Conservation (phyloP, 2,113 vertebrate species). For the Orthonyx spaldingii region DNA sequence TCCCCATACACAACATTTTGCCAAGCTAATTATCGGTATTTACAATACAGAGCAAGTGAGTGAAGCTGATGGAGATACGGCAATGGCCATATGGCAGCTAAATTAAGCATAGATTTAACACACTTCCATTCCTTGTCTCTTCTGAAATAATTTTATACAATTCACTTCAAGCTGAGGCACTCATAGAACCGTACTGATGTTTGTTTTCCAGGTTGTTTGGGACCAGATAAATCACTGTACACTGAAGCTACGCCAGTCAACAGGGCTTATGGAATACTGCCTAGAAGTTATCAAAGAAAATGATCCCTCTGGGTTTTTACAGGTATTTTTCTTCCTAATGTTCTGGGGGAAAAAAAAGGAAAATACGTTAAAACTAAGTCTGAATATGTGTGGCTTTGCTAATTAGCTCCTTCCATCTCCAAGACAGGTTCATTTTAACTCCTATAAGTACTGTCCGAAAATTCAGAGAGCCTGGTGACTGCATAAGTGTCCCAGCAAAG, state of each 20-base stretch:
- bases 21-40: constrained; percentile 55
- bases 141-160: neutral
- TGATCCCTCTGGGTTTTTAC: constrained; percentile 92
- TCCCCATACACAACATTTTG: constrained; percentile 6
- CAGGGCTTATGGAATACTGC: constrained; percentile 96
- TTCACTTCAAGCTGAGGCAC: neutral
- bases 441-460: neutral
- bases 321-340: constrained; percentile 71
- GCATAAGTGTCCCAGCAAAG: neutral
- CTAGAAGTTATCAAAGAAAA: constrained; percentile 97
- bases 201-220: constrained; percentile 85
- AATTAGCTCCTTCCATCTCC: neutral
- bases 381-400: neutral
- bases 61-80: constrained; percentile 12
- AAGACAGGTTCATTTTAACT: neutral
- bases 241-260: constrained; percentile 96
- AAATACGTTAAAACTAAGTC: neutral
- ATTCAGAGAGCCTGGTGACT: neutral
- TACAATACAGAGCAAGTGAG: constrained; percentile 31
- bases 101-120: constrained; percentile 44
- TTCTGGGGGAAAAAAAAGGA: neutral
- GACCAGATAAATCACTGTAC: constrained; percentile 99
- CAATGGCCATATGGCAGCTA: constrained; percentile 50
- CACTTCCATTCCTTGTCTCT: neutral
- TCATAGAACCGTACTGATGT: neutral